Evolutionary conservation across 2,113 vertebrate genomes (phyloP).

Genomic region (Apeltes quadracus): DNA sequence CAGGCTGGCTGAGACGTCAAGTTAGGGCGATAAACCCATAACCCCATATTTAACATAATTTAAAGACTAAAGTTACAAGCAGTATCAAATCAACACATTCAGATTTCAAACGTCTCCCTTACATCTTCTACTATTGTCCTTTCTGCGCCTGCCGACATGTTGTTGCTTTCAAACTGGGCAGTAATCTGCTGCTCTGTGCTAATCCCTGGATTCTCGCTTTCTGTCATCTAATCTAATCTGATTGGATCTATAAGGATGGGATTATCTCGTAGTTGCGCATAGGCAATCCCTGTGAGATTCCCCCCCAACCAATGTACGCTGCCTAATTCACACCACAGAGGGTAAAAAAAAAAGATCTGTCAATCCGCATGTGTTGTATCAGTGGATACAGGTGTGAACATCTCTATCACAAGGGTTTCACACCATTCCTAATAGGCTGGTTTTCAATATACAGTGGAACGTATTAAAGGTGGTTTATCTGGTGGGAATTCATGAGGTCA

Average conservation of each 20-base stretch:
- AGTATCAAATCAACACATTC: constrained; percentile 22
- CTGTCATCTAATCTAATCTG: constrained; percentile 63
- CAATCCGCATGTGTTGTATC: constrained; percentile 20
- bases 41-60: constrained; percentile 1
- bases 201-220: constrained; percentile 66
- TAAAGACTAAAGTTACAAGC: constrained; percentile 8
- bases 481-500: constrained; percentile 16
- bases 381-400: constrained; percentile 1
- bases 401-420: background rate
- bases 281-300: constrained; percentile 48
- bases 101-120: background rate
- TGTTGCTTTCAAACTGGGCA: constrained; percentile 47
- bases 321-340: background rate
- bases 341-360: background rate
- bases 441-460: constrained; percentile 2
- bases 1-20: constrained; percentile 9
- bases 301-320: constrained; percentile 28
- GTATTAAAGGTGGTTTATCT: constrained; percentile 25
- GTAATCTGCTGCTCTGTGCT: constrained; percentile 68
- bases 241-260: constrained; percentile 69
- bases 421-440: background rate
- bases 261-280: constrained; percentile 62
- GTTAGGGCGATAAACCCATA: constrained; percentile 33
- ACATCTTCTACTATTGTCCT: background rate
- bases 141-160: constrained; percentile 21